Base-by-base conservation (phyloP, 2,888 invertebrate genomes). In the Aphrophora alni region DNA sequence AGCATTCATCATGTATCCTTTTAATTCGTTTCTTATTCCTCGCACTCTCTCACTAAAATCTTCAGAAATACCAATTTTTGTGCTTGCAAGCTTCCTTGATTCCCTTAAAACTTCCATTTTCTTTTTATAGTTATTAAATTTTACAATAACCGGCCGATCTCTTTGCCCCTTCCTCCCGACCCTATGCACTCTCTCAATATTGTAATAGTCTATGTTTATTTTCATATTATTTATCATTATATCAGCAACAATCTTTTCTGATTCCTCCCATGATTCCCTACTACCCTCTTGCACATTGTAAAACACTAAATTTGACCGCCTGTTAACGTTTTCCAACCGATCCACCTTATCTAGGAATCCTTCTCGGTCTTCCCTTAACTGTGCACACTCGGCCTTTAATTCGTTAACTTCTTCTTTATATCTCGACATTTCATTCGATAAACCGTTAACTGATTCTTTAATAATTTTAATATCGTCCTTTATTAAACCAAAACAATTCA, bases 171-270 rank as follows among this genome's bases (percentile, higher is more conserved):
- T 25, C 27, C 70, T n/a, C 10, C 70, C 70, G 10, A 70, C 26
- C 70, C 70, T 70, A 68, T 68, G 70, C 10, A 21, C 70, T 24
- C 70, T 70, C 70, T 70, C 70, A 27, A 70, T 70, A 70, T 70
- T 21, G 70, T 70, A 70, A 27, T 25, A 70, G 21, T 27, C 25
- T 70, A 70, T 25, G 27, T 70, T 21, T 27, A 70, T 27, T 70
- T 70, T 21, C 70, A 70, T 70, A 14, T 21, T 70, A n/a, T 27
- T 24, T 25, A 70, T 27, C 25, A 70, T 70, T 27, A 70, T 3
- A 70, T 70, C 70, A 14, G 3, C 70, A 25, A 70, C 70, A 70
- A 70, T 70, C 14, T 25, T 26, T 27, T 70, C 70, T 26, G 70
- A 26, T 70, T 27, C 27, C 27, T 70, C 70, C 70, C 70, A 21